phyloP scores from a whole-genome alignment of 2,888 invertebrate genomes.

The Eupithecia tripunctaria region DNA sequence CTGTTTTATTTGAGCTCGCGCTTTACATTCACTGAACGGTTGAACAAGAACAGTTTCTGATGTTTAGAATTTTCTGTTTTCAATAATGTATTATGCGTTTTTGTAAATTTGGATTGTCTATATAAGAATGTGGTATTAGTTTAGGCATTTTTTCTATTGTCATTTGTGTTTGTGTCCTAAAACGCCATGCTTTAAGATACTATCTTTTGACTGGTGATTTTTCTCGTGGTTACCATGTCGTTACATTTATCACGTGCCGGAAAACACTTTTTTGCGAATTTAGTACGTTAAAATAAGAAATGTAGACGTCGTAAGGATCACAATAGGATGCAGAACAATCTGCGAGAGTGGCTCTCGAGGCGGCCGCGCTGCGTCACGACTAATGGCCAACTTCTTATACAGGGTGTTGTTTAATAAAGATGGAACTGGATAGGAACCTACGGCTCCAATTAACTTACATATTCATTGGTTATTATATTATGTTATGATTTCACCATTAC shows the following conservation, averaged over 20 bases:
- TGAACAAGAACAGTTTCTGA: neutral
- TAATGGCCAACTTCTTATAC: constrained; percentile 15
- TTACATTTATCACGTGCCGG: neutral
- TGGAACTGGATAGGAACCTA: neutral
- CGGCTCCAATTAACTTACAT: neutral
- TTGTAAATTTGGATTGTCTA: neutral
- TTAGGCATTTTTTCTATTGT: neutral
- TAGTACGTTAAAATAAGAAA: neutral
- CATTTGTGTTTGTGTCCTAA: neutral
- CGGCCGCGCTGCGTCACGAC: constrained; percentile 8
- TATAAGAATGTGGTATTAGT: neutral
- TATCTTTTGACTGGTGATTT: neutral
- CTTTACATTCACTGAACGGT: neutral
- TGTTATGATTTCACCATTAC: neutral
- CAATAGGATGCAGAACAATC: constrained; percentile 17
- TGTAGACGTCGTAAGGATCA: constrained; percentile 6
- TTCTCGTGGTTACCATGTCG: neutral
- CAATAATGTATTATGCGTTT: neutral
- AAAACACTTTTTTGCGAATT: neutral
- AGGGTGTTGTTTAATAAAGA: neutral
- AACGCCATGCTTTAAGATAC: neutral
- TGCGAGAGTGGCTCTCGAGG: constrained; percentile 16
- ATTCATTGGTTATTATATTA: neutral
- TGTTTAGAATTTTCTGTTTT: neutral
- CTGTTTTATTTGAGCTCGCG: neutral